phyloP scores from a whole-genome alignment of 2,113 vertebrate species.

The Microtus oregoni region DNA sequence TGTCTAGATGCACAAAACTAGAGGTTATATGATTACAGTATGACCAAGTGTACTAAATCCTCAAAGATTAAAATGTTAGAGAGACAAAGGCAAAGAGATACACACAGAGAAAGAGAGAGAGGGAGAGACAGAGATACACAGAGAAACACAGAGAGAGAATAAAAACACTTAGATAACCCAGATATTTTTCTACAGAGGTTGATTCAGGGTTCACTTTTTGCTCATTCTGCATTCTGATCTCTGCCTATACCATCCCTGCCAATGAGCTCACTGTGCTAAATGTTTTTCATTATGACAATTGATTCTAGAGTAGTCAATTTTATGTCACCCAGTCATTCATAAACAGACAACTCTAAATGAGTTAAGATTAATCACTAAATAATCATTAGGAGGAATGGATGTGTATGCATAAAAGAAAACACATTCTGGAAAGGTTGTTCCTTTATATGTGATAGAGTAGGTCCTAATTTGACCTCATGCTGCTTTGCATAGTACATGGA shows the following conservation, averaged over 20 bases:
- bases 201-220: background rate
- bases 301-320: background rate
- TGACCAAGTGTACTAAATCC: too few relatives aligned
- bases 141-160: background rate
- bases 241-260: background rate
- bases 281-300: background rate
- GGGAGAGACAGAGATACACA: background rate
- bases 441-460: too few relatives aligned
- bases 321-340: background rate
- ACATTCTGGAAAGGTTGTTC: too few relatives aligned
- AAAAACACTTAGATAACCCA: background rate
- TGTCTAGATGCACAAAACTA: too few relatives aligned
- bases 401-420: background rate
- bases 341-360: background rate
- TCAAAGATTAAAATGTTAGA: too few relatives aligned
- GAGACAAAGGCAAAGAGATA: background rate
- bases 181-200: background rate
- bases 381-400: background rate
- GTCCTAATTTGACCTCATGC: too few relatives aligned
- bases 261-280: background rate
- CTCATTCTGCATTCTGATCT: background rate
- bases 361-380: background rate
- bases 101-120: background rate
- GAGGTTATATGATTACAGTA: too few relatives aligned
- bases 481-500: too few relatives aligned